Evolutionary conservation across 1,140 invertebrate genomes (phyloP).

Genomic region (Gryon sp.): DNA sequence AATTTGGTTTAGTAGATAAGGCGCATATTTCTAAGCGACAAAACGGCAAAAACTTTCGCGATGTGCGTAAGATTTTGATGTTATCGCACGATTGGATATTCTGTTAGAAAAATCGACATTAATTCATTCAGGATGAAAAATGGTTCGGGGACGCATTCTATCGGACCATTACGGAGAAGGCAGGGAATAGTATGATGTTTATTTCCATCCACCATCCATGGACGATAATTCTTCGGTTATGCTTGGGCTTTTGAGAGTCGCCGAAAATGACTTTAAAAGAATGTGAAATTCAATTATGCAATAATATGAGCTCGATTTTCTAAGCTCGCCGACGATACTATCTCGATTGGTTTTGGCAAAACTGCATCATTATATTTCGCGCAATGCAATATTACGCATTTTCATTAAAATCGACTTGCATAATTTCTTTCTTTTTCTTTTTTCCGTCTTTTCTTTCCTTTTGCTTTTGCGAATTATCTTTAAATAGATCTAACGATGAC

Average conservation of each 20-base stretch:
- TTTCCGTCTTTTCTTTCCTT: too few relatives aligned
- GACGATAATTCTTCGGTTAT: constrained; percentile 25
- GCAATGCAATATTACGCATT: constrained; percentile 26
- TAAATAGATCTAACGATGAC: constrained; percentile 52
- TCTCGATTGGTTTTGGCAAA: background rate
- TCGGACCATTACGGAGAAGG: constrained; percentile 67
- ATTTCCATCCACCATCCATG: constrained; percentile 2
- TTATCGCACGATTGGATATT: too few relatives aligned
- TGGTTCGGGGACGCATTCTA: constrained; percentile 50
- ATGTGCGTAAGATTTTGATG: too few relatives aligned
- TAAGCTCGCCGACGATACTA: constrained; percentile 8
- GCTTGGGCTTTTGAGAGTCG: constrained; percentile 5
- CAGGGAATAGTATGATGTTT: constrained; percentile 4
- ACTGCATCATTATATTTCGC: constrained; percentile 21
- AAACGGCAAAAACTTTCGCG: too few relatives aligned
- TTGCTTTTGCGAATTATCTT: constrained; percentile 22
- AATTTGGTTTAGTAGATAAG: too few relatives aligned
- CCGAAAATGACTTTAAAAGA: constrained; percentile 26
- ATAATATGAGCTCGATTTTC: background rate
- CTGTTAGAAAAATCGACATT: constrained; percentile 44
- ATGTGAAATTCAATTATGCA: constrained; percentile 31
- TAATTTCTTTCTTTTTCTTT: too few relatives aligned
- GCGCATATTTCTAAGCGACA: too few relatives aligned
- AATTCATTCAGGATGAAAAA: constrained; percentile 74
- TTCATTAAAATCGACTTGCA: constrained; percentile 21